Conservation (phyloP, 2,113 vertebrate species). For the Hyperoodon ampullatus region DNA sequence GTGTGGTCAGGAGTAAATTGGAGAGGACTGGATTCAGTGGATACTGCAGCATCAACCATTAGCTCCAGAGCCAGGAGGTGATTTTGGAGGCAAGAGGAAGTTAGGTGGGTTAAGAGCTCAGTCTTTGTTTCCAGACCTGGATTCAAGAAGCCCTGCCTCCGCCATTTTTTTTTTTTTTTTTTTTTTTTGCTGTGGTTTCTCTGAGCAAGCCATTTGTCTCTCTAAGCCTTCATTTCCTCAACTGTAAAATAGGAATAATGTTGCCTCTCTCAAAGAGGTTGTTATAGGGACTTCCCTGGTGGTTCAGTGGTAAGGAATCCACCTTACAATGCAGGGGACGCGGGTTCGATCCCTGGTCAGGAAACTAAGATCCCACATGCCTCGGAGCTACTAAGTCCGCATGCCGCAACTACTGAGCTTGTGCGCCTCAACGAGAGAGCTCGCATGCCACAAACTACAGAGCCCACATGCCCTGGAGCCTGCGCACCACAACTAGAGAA, state of each 20-base stretch:
- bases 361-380: too few species aligned
- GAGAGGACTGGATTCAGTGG: neutral
- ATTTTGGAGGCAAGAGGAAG: neutral
- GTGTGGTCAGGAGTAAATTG: neutral
- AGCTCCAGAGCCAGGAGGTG: neutral
- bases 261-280: neutral
- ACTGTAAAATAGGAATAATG: neutral
- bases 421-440: too few species aligned
- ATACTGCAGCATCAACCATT: neutral
- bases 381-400: too few species aligned
- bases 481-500: too few species aligned
- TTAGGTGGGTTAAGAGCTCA: neutral
- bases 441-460: too few species aligned
- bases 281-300: neutral
- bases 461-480: too few species aligned
- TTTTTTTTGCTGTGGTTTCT: neutral
- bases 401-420: too few species aligned
- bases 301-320: too few species aligned
- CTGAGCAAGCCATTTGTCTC: neutral
- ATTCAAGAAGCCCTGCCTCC: neutral
- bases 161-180: neutral
- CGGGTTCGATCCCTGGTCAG: too few species aligned
- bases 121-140: neutral
- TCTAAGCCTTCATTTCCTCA: neutral
- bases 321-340: too few species aligned